phyloP scores from a whole-genome alignment of 2,888 invertebrate species.

The Patella ulyssiponensis region DNA sequence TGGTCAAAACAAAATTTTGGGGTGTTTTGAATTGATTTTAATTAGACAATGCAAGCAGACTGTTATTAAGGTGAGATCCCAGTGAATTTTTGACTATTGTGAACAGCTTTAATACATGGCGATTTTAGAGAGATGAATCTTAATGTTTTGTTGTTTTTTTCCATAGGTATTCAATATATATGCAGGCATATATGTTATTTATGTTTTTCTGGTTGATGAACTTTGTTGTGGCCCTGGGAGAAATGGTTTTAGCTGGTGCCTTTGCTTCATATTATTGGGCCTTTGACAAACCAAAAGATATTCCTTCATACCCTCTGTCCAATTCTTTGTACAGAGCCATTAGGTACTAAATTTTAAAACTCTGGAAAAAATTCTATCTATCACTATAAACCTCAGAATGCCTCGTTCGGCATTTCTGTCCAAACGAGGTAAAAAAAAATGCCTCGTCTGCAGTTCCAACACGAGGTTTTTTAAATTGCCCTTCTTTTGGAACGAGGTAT shows the following conservation, averaged over 20 bases:
- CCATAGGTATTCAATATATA: conserved; percentile 59
- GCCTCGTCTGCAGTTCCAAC: too few relatives aligned
- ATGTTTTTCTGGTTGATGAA: conserved; percentile 88
- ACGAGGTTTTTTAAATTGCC: too few relatives aligned
- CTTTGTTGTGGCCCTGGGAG: conserved; percentile 87
- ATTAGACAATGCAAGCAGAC: too few relatives aligned
- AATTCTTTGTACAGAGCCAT: conserved; percentile 78
- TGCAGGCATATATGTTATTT: conserved; percentile 70
- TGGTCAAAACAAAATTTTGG: too few relatives aligned
- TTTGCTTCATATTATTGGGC: conserved; percentile 91
- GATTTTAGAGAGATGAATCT: neutral
- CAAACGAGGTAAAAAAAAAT: too few relatives aligned
- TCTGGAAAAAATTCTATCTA: too few relatives aligned
- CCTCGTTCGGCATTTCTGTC: too few relatives aligned
- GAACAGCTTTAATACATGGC: neutral
- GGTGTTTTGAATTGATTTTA: too few relatives aligned
- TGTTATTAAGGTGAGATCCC: neutral
- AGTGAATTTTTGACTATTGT: neutral
- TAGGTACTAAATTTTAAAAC: neutral
- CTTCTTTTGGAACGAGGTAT: too few relatives aligned
- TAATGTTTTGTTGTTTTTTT: neutral
- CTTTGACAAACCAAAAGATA: conserved; percentile 79
- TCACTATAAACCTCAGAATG: too few relatives aligned
- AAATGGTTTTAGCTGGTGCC: conserved; percentile 89
- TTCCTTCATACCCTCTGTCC: conserved; percentile 89